phyloP scores from a whole-genome alignment of 2,113 vertebrate genomes.

The Spheniscus mendiculus region DNA sequence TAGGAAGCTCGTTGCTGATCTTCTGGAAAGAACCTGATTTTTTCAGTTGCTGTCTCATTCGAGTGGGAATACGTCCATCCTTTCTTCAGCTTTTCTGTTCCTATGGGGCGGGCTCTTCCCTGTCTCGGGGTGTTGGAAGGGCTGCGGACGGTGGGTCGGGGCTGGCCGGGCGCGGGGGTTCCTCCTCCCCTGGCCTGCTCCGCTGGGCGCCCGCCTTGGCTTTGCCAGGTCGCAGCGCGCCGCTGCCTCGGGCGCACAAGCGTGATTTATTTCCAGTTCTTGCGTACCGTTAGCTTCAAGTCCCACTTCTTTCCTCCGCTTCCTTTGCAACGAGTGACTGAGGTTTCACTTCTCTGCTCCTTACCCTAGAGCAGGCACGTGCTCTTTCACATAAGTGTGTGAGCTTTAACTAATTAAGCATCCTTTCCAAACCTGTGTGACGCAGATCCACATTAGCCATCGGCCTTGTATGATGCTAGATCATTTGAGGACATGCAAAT shows the following conservation, averaged over 20 bases:
- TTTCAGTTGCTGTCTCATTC: no score
- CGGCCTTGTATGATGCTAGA: fast-evolving
- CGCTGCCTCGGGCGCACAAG: neutral
- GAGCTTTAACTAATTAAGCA: neutral
- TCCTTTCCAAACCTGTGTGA: neutral
- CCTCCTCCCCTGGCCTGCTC: neutral
- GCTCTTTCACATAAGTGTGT: neutral
- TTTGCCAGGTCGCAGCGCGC: neutral
- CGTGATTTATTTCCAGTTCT: neutral
- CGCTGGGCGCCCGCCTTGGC: neutral
- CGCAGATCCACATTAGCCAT: fast-evolving
- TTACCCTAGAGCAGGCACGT: neutral
- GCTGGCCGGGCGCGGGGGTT: neutral
- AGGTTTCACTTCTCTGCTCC: neutral
- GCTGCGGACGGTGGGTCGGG: neutral
- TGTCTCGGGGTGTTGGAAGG: neutral
- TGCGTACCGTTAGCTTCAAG: neutral
- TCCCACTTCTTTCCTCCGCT: neutral
- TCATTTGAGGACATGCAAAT: neutral
- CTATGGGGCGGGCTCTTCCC: no score
- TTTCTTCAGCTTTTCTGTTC: no score
- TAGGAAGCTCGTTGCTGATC: neutral
- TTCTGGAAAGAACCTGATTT: neutral
- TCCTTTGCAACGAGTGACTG: neutral
- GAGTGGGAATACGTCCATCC: fast-evolving